Conservation (phyloP, 2,797 vertebrate species). For the Sebastiscus tertius region DNA sequence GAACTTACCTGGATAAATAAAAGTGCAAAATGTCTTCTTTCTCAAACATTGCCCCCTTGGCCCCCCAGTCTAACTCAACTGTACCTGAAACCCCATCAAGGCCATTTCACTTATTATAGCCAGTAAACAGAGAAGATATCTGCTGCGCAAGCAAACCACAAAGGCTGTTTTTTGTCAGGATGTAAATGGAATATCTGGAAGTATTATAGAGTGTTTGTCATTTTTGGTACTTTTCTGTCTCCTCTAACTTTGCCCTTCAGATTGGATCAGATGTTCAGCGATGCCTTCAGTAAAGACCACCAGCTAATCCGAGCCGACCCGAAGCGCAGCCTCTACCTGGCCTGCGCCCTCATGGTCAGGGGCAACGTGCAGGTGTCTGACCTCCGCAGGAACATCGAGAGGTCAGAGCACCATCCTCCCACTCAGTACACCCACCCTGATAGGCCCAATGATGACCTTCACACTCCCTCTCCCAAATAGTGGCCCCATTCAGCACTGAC, state of each 20-base stretch:
- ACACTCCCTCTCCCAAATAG: conserved; percentile 20
- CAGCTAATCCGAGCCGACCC: conserved; percentile 93
- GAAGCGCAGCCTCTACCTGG: conserved; percentile 90
- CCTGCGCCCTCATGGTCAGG: conserved; percentile 93
- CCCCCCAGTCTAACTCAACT: neutral
- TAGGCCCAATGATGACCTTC: conserved; percentile 31
- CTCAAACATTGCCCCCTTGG: neutral
- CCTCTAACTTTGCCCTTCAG: conserved; percentile 64
- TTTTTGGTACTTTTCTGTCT: neutral
- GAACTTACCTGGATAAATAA: conserved; percentile 35
- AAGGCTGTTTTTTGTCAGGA: neutral
- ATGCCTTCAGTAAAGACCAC: conserved; percentile 95
- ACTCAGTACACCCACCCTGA: neutral
- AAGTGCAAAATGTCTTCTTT: neutral
- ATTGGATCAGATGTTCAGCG: conserved; percentile 97
- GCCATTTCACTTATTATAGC: neutral
- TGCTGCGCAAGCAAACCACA: neutral
- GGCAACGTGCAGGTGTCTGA: conserved; percentile 95
- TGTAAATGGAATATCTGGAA: neutral
- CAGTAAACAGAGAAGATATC: neutral
- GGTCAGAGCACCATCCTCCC: conserved; percentile 75
- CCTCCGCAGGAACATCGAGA: conserved; percentile 95
- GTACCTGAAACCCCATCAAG: neutral
- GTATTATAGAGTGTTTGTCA: neutral
- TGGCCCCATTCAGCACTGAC: conserved; percentile 49